Conservation (phyloP, 2,113 vertebrate species). For the Rhinolophus ferrumequinum region DNA sequence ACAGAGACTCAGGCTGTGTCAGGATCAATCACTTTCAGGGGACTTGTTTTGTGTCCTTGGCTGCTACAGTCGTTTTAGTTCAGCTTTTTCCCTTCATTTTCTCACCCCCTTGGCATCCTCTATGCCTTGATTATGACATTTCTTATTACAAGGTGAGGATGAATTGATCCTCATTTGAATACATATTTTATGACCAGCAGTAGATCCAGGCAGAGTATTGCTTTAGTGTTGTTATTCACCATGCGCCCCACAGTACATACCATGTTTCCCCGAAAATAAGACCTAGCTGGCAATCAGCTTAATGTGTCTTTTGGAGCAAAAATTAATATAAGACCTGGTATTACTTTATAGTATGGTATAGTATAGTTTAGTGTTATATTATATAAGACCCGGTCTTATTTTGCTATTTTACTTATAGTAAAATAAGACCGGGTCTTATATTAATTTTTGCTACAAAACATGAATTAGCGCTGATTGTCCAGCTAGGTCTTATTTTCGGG, state of each 20-base stretch:
- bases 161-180: not conserved
- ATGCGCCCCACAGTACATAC: not conserved
- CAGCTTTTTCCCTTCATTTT: not conserved
- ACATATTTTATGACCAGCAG: not conserved
- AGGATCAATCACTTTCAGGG: not conserved
- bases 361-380: no score
- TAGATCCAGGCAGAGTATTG: not conserved
- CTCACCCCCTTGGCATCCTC: not conserved
- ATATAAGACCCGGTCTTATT: no score
- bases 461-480: no score
- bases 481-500: no score
- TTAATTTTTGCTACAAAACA: no score
- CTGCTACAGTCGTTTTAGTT: not conserved
- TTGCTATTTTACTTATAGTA: no score
- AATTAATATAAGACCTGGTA: no score
- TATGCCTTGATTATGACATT: not conserved
- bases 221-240: not conserved
- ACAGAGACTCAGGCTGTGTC: not conserved
- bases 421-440: no score
- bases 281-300: no score
- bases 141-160: not conserved
- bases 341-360: no score
- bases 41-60: not conserved
- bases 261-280: no score
- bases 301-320: no score